phyloP scores from a whole-genome alignment of 1,140 invertebrate genomes.

The fruit fly (Drosophila melanogaster) region Release_6_plus_ISO1_MT NT_033777.3:12327001-12327500 shows the following conservation, averaged over 20 bases:
- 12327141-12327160: conserved; percentile 84
- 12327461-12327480: conserved; percentile 69
- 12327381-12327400: conserved; percentile 54
- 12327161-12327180: conserved; percentile 76
- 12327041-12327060: conserved; percentile 2
- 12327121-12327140: conserved; percentile 84
- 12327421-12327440: conserved; percentile 16
- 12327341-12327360: conserved; percentile 79
- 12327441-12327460: conserved; percentile 33
- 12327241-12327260: conserved; percentile 9
- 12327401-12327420: conserved; percentile 43
- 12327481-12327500: conserved; percentile 71
- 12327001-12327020: conserved; percentile 32
- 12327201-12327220: conserved; percentile 44
- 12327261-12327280: conserved; percentile 72
- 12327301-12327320: conserved; percentile 65
- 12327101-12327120: conserved; percentile 56
- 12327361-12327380: conserved; percentile 59
- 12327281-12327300: conserved; percentile 59
- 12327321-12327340: conserved; percentile 34
- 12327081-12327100: neutral
- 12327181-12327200: conserved; percentile 59
- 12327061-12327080: neutral
- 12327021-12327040: conserved; percentile 47
- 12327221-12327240: conserved; percentile 46